These are phyloP conservation scores for Yponomeuta sedellus DNA, from an alignment of 2,888 invertebrate genomes.

Conservation along the genomic window DNA sequence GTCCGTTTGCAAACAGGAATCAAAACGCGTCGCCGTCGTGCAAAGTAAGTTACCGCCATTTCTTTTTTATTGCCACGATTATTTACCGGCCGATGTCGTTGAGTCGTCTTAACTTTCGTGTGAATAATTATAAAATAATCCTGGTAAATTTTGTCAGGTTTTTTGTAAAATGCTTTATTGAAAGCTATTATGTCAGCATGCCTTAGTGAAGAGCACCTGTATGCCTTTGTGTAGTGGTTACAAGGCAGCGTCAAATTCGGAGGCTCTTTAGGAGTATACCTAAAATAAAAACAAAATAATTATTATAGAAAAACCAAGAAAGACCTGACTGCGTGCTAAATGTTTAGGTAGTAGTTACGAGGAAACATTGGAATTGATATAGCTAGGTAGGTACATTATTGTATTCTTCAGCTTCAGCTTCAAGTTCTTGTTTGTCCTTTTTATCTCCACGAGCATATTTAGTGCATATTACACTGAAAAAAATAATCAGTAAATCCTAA, in stretches of 20 bases:
- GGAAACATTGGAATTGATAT: no score
- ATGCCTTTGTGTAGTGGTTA: constrained; percentile 15
- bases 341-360: no score
- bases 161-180: constrained; percentile 11
- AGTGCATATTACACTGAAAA: no score
- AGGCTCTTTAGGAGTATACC: background rate
- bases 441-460: no score
- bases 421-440: no score
- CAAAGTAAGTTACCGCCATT: constrained; percentile 21
- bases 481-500: no score
- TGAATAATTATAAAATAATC: constrained; percentile 24
- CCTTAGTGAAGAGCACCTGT: constrained; percentile 22
- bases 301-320: no score
- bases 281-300: no score
- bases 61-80: constrained; percentile 21
- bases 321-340: no score
- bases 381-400: no score
- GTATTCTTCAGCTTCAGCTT: no score
- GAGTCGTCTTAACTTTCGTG: constrained; percentile 18
- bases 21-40: constrained; percentile 21
- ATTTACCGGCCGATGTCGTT: constrained; percentile 20
- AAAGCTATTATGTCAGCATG: constrained; percentile 22
- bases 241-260: background rate
- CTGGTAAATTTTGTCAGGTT: constrained; percentile 22
- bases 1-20: constrained; percentile 24